phyloP scores from a whole-genome alignment of 2,888 invertebrate species.

The Cremastobaeus sp. region DNA sequence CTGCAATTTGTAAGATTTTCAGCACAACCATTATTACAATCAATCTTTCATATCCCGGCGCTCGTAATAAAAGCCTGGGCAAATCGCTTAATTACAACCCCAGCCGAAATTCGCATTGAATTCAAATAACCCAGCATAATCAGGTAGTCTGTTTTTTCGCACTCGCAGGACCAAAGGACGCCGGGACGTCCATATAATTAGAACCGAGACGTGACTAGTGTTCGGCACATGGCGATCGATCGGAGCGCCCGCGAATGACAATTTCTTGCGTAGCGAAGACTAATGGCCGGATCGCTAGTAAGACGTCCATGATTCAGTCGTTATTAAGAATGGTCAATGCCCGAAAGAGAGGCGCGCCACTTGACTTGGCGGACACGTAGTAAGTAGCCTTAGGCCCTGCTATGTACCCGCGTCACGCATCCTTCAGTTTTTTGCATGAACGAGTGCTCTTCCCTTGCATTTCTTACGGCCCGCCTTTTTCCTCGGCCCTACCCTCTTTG shows the following conservation, averaged over 20 bases:
- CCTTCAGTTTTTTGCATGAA: slow-evolving; percentile 63
- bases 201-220: slow-evolving; percentile 47
- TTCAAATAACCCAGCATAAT: slow-evolving; percentile 43
- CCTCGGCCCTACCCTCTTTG: slow-evolving; percentile 17
- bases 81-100: slow-evolving; percentile 45
- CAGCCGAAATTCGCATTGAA: slow-evolving; percentile 33
- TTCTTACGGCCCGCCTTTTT: slow-evolving; percentile 42
- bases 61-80: slow-evolving; percentile 25
- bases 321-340: slow-evolving; percentile 63
- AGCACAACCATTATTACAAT: slow-evolving; percentile 21
- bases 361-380: slow-evolving; percentile 69
- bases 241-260: slow-evolving; percentile 45
- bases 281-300: slow-evolving; percentile 49
- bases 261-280: slow-evolving; percentile 52
- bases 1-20: slow-evolving; percentile 22
- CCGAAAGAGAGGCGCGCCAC: slow-evolving; percentile 60
- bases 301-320: slow-evolving; percentile 57
- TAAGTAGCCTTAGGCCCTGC: slow-evolving; percentile 66
- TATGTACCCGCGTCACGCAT: slow-evolving; percentile 70
- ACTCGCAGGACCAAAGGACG: not conserved
- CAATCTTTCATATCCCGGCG: slow-evolving; percentile 29
- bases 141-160: slow-evolving; percentile 30
- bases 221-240: slow-evolving; percentile 31
- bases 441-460: slow-evolving; percentile 50
- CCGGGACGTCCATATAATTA: slow-evolving; percentile 47